phyloP scores from a whole-genome alignment of 2,888 invertebrate genomes.

The Epirrhoe alternata region DNA sequence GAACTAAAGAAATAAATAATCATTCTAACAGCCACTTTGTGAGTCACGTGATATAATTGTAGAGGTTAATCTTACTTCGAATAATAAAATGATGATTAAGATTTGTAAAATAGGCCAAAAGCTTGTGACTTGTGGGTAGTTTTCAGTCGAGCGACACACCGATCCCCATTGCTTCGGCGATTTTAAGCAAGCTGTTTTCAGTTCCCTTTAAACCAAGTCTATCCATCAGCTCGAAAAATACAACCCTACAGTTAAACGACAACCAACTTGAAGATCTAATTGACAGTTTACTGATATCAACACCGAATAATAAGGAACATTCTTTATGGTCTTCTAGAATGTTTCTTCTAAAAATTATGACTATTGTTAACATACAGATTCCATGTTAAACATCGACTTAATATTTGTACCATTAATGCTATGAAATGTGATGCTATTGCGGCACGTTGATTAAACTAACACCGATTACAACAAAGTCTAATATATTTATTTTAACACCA shows the following conservation, averaged over 20 bases:
- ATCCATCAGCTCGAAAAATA: conserved; percentile 1
- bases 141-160: conserved; percentile 30
- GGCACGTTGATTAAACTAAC: conserved; percentile 17
- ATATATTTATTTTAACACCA: conserved; percentile 14
- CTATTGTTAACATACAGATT: conserved; percentile 48
- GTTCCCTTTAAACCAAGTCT: not conserved
- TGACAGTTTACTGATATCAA: conserved; percentile 49
- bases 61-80: no score
- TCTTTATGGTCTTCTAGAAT: not conserved
- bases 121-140: conserved; percentile 9
- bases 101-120: conserved; percentile 12
- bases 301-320: conserved; percentile 33
- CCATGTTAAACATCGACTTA: conserved; percentile 16
- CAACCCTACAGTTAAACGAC: conserved; percentile 11
- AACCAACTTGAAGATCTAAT: conserved; percentile 55
- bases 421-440: conserved; percentile 23
- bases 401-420: conserved; percentile 19
- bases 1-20: no score
- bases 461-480: conserved; percentile 12
- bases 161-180: conserved; percentile 3
- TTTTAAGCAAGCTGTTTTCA: conserved; percentile 12
- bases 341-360: conserved; percentile 38
- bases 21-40: no score
- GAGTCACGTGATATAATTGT: no score
- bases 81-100: no score